A percentile compares a stretch with the other conserved stretches of the same genome.
phyloP scores from a whole-genome alignment of 1,140 invertebrate genomes.

The Adelges cooleyi region DNA sequence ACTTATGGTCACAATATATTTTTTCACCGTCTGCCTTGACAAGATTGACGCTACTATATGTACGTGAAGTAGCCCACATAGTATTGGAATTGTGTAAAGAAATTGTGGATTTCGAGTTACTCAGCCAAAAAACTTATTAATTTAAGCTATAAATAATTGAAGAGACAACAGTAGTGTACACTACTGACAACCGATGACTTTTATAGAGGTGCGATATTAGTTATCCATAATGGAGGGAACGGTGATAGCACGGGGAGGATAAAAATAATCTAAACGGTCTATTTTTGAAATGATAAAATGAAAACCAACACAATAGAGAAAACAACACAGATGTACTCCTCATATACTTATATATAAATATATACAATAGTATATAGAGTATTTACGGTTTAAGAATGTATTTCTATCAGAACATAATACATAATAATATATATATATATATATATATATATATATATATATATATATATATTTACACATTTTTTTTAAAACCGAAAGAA shows the following conservation, averaged over 20 bases:
- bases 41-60: too few relatives aligned
- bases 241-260: neutral
- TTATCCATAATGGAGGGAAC: neutral
- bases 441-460: neutral
- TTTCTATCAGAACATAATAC: too few relatives aligned
- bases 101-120: neutral
- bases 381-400: neutral
- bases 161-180: neutral
- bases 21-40: too few relatives aligned
- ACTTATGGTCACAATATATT: too few relatives aligned
- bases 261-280: slow-evolving; percentile 8
- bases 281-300: slow-evolving; percentile 5
- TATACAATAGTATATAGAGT: too few relatives aligned
- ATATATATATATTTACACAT: neutral
- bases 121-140: neutral
- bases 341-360: too few relatives aligned
- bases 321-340: neutral
- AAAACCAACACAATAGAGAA: slow-evolving; percentile 8
- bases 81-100: too few relatives aligned
- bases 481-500: neutral
- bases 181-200: neutral
- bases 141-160: neutral
- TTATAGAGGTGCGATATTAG: neutral
- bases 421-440: too few relatives aligned
- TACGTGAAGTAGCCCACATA: too few relatives aligned